Evolutionary conservation across 1,140 invertebrate species (phyloP).

Genomic region (Caenorhabditis latens): DNA sequence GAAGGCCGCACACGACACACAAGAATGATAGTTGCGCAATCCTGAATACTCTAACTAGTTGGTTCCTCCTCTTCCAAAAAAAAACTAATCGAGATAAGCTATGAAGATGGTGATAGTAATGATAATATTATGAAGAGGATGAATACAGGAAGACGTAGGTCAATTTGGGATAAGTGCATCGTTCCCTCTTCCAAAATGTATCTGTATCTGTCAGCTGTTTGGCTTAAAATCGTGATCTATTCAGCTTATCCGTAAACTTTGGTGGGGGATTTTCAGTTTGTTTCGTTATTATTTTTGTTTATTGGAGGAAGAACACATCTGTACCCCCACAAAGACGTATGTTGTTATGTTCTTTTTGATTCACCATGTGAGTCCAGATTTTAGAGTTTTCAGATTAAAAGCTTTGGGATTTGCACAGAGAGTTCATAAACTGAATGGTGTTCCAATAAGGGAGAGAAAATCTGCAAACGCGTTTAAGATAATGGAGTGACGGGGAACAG

Average conservation of each 20-base stretch:
- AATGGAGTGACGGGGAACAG: too few relatives aligned
- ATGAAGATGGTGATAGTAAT: slow-evolving; percentile 17
- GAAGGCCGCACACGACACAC: not conserved
- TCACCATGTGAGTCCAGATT: too few relatives aligned
- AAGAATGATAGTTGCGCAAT: slow-evolving; percentile 56
- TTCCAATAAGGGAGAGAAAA: too few relatives aligned
- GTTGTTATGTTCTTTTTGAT: not conserved
- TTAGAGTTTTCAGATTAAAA: too few relatives aligned
- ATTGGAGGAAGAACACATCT: not conserved
- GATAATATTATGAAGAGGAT: not conserved
- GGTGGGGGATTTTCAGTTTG: slow-evolving; percentile 9
- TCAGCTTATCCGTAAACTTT: slow-evolving; percentile 11
- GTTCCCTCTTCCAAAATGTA: slow-evolving; percentile 7
- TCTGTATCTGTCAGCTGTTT: slow-evolving; percentile 6
- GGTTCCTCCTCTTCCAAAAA: slow-evolving; percentile 23
- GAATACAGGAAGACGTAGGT: not conserved
- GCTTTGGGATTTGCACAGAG: too few relatives aligned
- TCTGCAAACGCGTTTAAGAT: too few relatives aligned
- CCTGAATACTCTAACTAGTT: slow-evolving; percentile 50
- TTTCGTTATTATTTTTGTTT: slow-evolving; percentile 21
- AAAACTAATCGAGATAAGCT: slow-evolving; percentile 50
- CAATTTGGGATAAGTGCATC: slow-evolving; percentile 21
- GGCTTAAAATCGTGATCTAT: not conserved
- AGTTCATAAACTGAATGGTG: too few relatives aligned
- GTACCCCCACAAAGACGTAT: not conserved